Base-by-base conservation (phyloP, 2,888 invertebrate genomes). In the Acanthopleura granulata region DNA sequence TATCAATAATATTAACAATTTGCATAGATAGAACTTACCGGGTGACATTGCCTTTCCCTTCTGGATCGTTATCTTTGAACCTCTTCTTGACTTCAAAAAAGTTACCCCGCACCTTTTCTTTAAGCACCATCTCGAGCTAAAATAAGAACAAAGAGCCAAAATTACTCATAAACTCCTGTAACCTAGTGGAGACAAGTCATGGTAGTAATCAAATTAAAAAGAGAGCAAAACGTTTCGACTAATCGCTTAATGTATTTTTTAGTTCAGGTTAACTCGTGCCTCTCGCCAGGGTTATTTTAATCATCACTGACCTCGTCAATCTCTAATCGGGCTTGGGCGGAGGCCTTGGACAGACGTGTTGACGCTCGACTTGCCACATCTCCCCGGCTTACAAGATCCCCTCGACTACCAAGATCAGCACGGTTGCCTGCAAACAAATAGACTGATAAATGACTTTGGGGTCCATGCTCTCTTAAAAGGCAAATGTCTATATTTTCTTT, bases 21-120 rank as follows among this genome's bases (percentile, higher is more conserved):
- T n/a, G n/a, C n/a, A 9, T 40, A 9, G 22, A 50, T 14, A 75
- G 40, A 40, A 40, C 78, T 29, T 82, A 89, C 89, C 85, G 86
- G 49, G 87, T 84, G 15, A 90, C 88, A 74, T 89, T 90, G 62
- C 90, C 90, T 77, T 88, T 88, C 27, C 85, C 86, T 77, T 90
- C 89, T 9, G 90, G 90, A 75, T 90, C 90, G 73, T 89, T 90
- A 78, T 88, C 88, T 74, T 86, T 88, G 81, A 90, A 90, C 71
- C 83, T 82, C 78, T 89, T 90, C 77, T 87, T 82, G 66, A 90
- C 80, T 78, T 90, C 89, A 76, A 83, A 86, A 78, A 83, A 89
- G 72, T 83, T 85, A 61, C 81, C 83, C 71, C 84, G 84, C 73
- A 88, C 80, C 78, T 87, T 89, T 62, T 89, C 87, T 78, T 83